Evolutionary conservation across 2,888 invertebrate genomes (phyloP), one percentile per base, ranked within the genome.

Genomic region (Ctenicera cuprea): DNA sequence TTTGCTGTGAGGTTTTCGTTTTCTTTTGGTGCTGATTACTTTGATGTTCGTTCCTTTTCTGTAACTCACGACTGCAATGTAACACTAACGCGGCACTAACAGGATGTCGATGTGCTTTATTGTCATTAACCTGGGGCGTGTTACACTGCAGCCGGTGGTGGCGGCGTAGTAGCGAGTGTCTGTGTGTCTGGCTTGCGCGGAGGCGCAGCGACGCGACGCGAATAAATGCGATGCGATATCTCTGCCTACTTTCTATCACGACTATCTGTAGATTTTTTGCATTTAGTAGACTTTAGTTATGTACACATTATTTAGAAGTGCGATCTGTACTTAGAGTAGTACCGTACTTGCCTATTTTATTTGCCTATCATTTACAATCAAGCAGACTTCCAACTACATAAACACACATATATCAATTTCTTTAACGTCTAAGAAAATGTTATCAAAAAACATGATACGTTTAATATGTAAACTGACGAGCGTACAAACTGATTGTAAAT

Each of bases 61-160:
- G 83, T 86, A 85, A 86, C 86, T 86, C 85, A 86, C 86, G 85
- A 86, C 86, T 87, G 87, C 87, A 87, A 84, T 87, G 86, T 87
- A 87, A 87, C 87, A 87, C 85, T 87, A 86, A 86, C 85, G 86
- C 85, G 86, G 84, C 86, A 86, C 86, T 87, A 87, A 87, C 87
- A 79, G 76, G 80, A 84, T 84, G 83, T 87, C 87, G 86, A 86
- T 87, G 86, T 87, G 86, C 86, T 87, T 87, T 85, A 83, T 86
- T 85, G 83, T 85, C 81, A 80, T 80, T 82, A 80, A 81, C 79
- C 78, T 78, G 74, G 76, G 79, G 76, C 75, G 85, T 86, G 87
- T 87, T 87, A 87, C 87, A 86, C 83, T 86, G 87, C 86, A 86
- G 86, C 84, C 85, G 82, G 83, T 85, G 85, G 85, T 86, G 85